phyloP scores from a whole-genome alignment of 2,888 invertebrate genomes.

The Cheilosia vernalis region DNA sequence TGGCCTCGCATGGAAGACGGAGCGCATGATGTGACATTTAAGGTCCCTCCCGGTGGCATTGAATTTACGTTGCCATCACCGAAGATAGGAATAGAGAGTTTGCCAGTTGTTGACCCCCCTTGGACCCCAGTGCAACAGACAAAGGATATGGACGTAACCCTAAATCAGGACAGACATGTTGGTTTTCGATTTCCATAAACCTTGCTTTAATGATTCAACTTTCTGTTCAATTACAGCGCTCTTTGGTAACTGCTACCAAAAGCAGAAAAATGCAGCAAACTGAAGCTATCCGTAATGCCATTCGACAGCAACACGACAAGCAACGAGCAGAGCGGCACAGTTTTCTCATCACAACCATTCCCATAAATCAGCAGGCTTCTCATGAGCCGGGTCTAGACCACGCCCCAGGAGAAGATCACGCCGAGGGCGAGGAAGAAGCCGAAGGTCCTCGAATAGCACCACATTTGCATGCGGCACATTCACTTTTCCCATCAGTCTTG shows the following conservation, averaged over 20 bases:
- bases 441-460: conserved; percentile 90
- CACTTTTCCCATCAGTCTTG: conserved; percentile 97
- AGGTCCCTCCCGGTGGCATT: conserved; percentile 99
- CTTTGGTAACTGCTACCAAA: conserved; percentile 98
- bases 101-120: conserved; percentile 98
- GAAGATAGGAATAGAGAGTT: conserved; percentile 97
- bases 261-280: conserved; percentile 99
- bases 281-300: conserved; percentile 96
- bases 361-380: conserved; percentile 97
- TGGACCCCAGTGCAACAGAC: conserved; percentile 99
- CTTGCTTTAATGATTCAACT: not conserved
- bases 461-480: conserved; percentile 95
- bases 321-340: conserved; percentile 97
- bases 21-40: conserved; percentile 94
- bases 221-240: conserved; percentile 86
- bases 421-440: conserved; percentile 90
- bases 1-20: conserved; percentile 99
- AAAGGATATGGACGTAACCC: conserved; percentile 99
- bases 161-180: conserved; percentile 98
- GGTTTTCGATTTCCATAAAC: conserved; percentile 80
- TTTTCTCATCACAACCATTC: conserved; percentile 97
- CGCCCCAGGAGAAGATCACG: conserved; percentile 92
- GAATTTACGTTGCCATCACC: conserved; percentile 99
- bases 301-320: conserved; percentile 98
- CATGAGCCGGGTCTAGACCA: conserved; percentile 97